Conservation (phyloP, 2,797 vertebrate genomes). For the Sciurus carolinensis region DNA sequence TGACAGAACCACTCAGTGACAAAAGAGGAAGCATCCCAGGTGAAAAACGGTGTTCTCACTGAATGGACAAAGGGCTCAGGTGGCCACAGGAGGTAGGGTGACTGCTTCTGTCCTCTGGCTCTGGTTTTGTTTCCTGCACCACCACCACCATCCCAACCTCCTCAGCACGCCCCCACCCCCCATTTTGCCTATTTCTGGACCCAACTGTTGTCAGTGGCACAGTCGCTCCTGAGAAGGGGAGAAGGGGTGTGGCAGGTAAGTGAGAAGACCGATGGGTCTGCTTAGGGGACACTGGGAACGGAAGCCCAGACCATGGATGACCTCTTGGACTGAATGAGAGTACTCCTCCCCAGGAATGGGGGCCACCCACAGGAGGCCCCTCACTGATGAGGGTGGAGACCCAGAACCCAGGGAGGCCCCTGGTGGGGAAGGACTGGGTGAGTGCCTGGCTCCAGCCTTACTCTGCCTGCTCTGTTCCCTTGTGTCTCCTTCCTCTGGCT, state of each 20-base stretch:
- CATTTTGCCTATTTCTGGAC: not conserved
- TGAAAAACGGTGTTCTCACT: not conserved
- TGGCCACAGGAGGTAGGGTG: not conserved
- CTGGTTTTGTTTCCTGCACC: not conserved
- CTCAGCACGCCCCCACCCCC: not conserved
- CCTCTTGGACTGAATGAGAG: not conserved
- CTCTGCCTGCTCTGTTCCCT: not conserved
- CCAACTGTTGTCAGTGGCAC: not conserved
- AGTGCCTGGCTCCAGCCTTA: not conserved
- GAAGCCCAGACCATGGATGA: not conserved
- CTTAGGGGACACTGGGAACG: not conserved
- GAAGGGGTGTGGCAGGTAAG: not conserved
- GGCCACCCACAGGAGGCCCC: not conserved
- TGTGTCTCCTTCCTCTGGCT: not conserved
- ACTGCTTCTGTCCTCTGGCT: not conserved
- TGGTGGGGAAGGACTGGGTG: rapidly evolving
- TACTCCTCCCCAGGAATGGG: not conserved
- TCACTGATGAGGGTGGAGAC: no score
- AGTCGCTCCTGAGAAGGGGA: not conserved
- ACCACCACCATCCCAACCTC: not conserved
- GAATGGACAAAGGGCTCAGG: not conserved
- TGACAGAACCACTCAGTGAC: not conserved
- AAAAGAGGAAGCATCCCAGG: not conserved
- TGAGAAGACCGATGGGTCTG: not conserved
- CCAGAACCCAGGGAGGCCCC: not conserved